Evolutionary conservation across 2,888 invertebrate species (phyloP).

Genomic region (Thera britannica): DNA sequence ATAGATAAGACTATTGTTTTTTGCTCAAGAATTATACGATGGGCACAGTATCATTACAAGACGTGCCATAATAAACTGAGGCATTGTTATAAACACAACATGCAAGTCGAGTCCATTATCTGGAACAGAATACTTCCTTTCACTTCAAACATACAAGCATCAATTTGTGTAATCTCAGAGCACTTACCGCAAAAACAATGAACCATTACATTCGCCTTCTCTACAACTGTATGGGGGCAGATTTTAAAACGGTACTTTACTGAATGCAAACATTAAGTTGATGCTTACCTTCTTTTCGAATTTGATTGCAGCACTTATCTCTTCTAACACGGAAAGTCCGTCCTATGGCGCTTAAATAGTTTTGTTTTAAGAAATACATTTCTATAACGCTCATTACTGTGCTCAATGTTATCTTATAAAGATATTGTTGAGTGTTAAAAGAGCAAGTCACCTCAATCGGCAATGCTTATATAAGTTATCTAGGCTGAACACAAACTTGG

Average conservation of each 20-base stretch:
- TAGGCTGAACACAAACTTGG: constrained; percentile 46
- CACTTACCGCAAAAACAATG: constrained; percentile 75
- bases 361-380: neutral
- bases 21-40: constrained; percentile 2
- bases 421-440: constrained; percentile 30
- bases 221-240: constrained; percentile 32
- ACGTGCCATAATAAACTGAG: constrained; percentile 45
- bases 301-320: constrained; percentile 12
- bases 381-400: neutral
- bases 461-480: constrained; percentile 42
- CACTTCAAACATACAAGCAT: constrained; percentile 68
- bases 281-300: constrained; percentile 7
- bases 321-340: constrained; percentile 3
- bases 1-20: neutral
- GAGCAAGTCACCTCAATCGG: constrained; percentile 39
- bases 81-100: constrained; percentile 65
- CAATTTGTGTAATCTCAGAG: constrained; percentile 71
- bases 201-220: constrained; percentile 63
- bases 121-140: constrained; percentile 69
- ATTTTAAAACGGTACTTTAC: constrained; percentile 30
- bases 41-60: constrained; percentile 23
- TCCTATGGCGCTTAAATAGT: neutral
- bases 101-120: constrained; percentile 55
- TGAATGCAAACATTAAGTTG: constrained; percentile 10
- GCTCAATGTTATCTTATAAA: neutral